These are phyloP conservation scores for human DNA, from an alignment of 2,113 vertebrate genomes.

Conservation along the genomic window GRCh38 chr4:122153001-122153500, in stretches of 20 bases:
- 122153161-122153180: neutral
- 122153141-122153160: neutral
- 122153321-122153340: neutral
- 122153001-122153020: neutral
- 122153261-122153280: neutral
- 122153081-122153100: neutral
- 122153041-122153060: neutral
- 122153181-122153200: neutral
- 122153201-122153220: neutral
- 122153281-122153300: constrained; percentile 19
- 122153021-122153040: neutral
- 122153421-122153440: neutral
- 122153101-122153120: neutral
- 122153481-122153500: neutral
- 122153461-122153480: neutral
- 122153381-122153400: neutral
- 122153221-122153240: constrained; percentile 39
- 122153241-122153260: neutral
- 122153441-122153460: neutral
- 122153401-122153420: neutral
- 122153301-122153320: neutral
- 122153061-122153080: neutral
- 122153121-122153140: neutral
- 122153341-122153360: neutral
- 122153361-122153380: neutral